Conservation (phyloP, 2,888 invertebrate genomes). For the Caenorhabditis wallacei region DNA sequence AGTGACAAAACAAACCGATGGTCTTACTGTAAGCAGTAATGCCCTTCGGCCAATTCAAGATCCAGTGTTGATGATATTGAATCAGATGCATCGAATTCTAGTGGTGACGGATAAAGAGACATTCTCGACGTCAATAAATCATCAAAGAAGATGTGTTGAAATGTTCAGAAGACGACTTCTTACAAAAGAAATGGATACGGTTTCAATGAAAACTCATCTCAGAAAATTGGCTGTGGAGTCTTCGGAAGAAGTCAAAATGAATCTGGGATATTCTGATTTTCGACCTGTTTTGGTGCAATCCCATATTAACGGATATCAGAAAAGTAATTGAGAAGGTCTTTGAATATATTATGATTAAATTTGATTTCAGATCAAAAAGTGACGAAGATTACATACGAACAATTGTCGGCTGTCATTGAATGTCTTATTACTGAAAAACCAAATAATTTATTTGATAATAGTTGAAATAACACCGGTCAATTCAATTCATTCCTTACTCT, state of each 20-base stretch:
- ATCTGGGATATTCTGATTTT: conserved; percentile 76
- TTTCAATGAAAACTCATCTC: conserved; percentile 73
- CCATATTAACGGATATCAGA: conserved; percentile 62
- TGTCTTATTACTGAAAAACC: conserved; percentile 37
- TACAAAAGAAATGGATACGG: conserved; percentile 61
- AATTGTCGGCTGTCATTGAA: conserved; percentile 64
- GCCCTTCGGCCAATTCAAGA: conserved; percentile 73
- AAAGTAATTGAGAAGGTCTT: conserved; percentile 21
- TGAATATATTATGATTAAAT: neutral
- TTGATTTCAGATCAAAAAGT: conserved; percentile 68
- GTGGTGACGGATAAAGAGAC: conserved; percentile 59
- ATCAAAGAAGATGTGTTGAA: conserved; percentile 70
- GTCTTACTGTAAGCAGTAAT: conserved; percentile 62
- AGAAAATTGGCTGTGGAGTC: conserved; percentile 71
- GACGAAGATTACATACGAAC: conserved; percentile 70
- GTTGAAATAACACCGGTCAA: too few species aligned
- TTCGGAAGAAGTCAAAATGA: conserved; percentile 69
- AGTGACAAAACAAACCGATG: conserved; percentile 33
- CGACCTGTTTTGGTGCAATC: conserved; percentile 71
- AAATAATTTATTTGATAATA: conserved; percentile 24
- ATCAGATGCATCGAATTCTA: conserved; percentile 71
- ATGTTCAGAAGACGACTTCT: conserved; percentile 73
- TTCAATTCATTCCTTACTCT: too few species aligned
- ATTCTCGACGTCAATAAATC: conserved; percentile 46
- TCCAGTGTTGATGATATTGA: conserved; percentile 74